Evolutionary conservation across 2,797 vertebrate species (phyloP).

Genomic region (Sebastes hopkinsi): DNA sequence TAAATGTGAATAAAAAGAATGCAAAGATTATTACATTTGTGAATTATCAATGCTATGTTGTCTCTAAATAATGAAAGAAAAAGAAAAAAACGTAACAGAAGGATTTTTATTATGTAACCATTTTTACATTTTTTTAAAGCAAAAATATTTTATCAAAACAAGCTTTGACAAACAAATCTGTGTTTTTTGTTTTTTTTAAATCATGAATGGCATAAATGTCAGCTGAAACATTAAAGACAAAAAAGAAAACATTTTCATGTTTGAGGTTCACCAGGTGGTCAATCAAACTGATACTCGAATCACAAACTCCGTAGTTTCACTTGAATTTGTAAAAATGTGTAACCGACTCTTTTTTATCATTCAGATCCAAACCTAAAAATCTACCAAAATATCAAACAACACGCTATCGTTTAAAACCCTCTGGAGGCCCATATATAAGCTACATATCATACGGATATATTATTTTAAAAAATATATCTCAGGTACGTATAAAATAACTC

Average conservation of each 20-base stretch:
- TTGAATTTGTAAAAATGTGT: background rate
- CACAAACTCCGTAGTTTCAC: too few species aligned
- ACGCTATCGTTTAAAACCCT: background rate
- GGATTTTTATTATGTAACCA: background rate
- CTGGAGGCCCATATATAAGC: background rate
- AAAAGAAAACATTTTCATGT: background rate
- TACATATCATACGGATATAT: background rate
- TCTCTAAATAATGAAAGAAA: background rate
- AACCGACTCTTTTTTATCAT: background rate
- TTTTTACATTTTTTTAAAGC: background rate
- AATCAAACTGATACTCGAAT: background rate
- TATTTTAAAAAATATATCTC: slow-evolving; percentile 18
- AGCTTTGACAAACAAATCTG: background rate
- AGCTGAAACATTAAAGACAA: background rate
- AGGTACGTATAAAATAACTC: slow-evolving; percentile 11
- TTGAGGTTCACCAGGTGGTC: background rate
- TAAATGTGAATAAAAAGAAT: background rate
- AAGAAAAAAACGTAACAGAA: background rate
- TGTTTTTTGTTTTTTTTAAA: too few species aligned
- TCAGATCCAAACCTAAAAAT: background rate
- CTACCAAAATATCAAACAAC: background rate
- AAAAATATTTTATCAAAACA: background rate
- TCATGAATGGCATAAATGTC: background rate
- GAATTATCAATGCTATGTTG: background rate
- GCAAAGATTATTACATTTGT: background rate